Evolutionary conservation across 2,888 invertebrate species (phyloP), one percentile per base, ranked within the genome.

Genomic region (Steinernema scapterisci): DNA sequence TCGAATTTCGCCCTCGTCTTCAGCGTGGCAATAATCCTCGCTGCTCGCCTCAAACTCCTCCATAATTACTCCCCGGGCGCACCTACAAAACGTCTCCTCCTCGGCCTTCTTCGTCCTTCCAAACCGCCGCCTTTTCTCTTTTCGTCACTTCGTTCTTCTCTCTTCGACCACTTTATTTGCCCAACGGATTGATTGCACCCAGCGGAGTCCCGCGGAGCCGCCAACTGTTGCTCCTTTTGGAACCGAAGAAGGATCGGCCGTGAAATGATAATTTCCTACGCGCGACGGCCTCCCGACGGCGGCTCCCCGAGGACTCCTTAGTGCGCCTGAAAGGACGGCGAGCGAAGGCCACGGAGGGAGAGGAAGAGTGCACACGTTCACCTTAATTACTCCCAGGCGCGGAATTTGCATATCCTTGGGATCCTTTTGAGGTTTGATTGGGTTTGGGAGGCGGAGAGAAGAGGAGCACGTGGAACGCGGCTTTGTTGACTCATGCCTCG

Each of bases 401-500:
- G 54, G 9, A 27, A 25, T 63, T 63, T 63, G 63, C 63, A 63
- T 63, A 63, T 63, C 63, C 31, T 16, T 11, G 31, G 63, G 38
- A 38, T n/a, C n/a, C n/a, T n/a, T n/a, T n/a, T n/a, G n/a, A n/a
- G n/a, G n/a, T n/a, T n/a, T n/a, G n/a, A n/a, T n/a, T n/a, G n/a
- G n/a, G 45, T 44, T 7, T 11, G 9, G 45, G 45, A 7, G 45
- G 9, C 16, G 45, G 45, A 44, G 45, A 44, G 45, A 16, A 44
- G 45, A 44, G 45, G 45, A 7, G 45, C 7, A 63, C 21, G 63
- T 27, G 38, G 38, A 38, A 38, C 23, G 54, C 25, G 54, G 23
- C 25, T 21, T 54, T 25, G 54, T 54, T 21, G 63, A 63, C 27
- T 63, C 38, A 38, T 63, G 63, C 63, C 23, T n/a, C n/a, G n/a